phyloP scores from a whole-genome alignment of 2,888 invertebrate genomes.

The Euzetes globulus region DNA sequence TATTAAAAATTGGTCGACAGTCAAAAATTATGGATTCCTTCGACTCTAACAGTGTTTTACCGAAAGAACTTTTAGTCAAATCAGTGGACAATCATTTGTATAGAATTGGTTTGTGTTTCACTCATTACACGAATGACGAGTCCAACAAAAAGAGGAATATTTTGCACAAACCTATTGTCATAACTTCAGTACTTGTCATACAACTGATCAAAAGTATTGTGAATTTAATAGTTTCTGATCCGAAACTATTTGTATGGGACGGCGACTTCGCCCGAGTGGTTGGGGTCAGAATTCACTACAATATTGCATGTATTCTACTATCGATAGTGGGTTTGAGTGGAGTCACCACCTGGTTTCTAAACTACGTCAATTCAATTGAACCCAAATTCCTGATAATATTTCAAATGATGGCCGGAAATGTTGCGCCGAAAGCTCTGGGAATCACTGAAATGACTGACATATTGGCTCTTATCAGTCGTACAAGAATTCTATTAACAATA shows the following conservation, averaged over 20 bases:
- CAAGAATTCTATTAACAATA: too few species aligned
- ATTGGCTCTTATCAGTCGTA: not conserved
- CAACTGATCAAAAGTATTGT: not conserved
- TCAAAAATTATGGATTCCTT: not conserved
- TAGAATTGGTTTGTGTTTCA: not conserved
- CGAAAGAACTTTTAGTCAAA: not conserved
- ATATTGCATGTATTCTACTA: not conserved
- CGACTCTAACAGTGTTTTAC: not conserved
- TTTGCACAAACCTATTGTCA: not conserved
- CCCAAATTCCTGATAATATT: not conserved
- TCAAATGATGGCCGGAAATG: not conserved
- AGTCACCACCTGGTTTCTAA: not conserved
- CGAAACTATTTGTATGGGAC: not conserved
- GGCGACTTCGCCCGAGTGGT: not conserved
- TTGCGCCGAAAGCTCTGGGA: not conserved
- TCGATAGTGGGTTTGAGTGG: not conserved
- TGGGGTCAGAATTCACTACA: not conserved
- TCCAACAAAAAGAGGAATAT: not conserved
- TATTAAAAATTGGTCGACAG: too few species aligned
- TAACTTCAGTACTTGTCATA: not conserved
- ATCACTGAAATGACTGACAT: not conserved
- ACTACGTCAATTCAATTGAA: not conserved
- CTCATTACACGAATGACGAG: not conserved
- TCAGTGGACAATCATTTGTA: not conserved
- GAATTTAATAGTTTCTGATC: not conserved